Base-by-base conservation (phyloP, 2,888 invertebrate genomes). In the Cheilosia variabilis region DNA sequence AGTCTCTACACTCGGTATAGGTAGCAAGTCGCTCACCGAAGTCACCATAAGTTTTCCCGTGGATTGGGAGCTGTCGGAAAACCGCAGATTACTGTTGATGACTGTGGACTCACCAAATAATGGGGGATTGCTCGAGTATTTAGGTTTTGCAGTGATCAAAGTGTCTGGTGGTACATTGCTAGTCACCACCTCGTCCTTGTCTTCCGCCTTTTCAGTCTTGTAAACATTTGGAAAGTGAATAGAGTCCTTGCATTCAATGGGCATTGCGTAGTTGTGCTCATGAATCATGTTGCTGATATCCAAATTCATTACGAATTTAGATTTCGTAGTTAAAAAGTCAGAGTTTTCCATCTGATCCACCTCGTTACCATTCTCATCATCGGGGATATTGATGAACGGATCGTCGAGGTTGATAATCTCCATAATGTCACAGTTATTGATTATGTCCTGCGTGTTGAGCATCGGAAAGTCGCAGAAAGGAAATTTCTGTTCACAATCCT, bases 401-500 rank as follows among this genome's bases (percentile, higher is more conserved):
- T 92, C 92, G 62, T 92, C 92, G 22, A 92, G 87, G 57, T 92
- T 91, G 4, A 92, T 91, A 2, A 92, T 91, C 86, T 92, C 92
- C 91, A 92, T 92, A 50, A 92, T 92, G 87, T 92, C 92, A 88
- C 92, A 92, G 75, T 92, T 92, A 58, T 92, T 91, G 3, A 92
- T 91, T 0, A 92, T 92, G 57, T 91, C 91, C 77, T 91, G 91
- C 0, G 90, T 88, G 65, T 91, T 92, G 2, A 91, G 82, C 87
- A 90, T 88, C 22, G 92, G 91, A 80, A 92, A 91, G 78, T 91
- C 90, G 22, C 90, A 90, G 72, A 92, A 90, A 27, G 90, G 90
- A 62, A 89, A 91, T 81, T 92, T 92, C 41, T 91, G 92, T 50
- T 92, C 92, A 0, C 88, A 90, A 4, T 88, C 88, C 10, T 89